A percentile compares a stretch with the other conserved stretches of the same genome.
These are phyloP conservation scores for Eupelmus urozonus DNA, from an alignment of 2,888 invertebrate species.

Conservation along the genomic window DNA sequence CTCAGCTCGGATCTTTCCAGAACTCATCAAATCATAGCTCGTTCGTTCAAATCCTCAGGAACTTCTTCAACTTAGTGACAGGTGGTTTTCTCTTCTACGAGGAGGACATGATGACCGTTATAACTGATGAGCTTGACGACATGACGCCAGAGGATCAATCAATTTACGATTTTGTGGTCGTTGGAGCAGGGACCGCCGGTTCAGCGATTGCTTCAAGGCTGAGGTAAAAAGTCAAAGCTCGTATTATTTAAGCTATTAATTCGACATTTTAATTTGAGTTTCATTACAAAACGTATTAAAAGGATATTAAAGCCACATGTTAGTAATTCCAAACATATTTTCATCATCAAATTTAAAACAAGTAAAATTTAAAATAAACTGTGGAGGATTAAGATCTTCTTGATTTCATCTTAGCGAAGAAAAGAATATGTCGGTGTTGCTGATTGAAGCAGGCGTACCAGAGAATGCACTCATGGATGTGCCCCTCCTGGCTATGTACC, in stretches of 20 bases:
- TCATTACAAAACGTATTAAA: no score
- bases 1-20: neutral
- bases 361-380: no score
- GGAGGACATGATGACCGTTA: neutral
- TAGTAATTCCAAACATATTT: no score
- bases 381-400: no score
- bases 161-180: conserved; percentile 68
- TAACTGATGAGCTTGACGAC: conserved; percentile 6
- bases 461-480: conserved; percentile 87
- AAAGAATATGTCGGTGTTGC: conserved; percentile 82
- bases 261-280: neutral
- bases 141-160: conserved; percentile 8
- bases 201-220: conserved; percentile 34
- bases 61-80: no score
- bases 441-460: conserved; percentile 84
- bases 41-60: neutral
- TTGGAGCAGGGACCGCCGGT: conserved; percentile 87
- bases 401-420: no score
- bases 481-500: conserved; percentile 84
- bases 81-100: no score
- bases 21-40: neutral
- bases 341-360: no score
- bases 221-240: no score
- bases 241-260: no score
- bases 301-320: no score